Base-by-base conservation (phyloP, 2,888 invertebrate species). In the Xestia sexstrigata region DNA sequence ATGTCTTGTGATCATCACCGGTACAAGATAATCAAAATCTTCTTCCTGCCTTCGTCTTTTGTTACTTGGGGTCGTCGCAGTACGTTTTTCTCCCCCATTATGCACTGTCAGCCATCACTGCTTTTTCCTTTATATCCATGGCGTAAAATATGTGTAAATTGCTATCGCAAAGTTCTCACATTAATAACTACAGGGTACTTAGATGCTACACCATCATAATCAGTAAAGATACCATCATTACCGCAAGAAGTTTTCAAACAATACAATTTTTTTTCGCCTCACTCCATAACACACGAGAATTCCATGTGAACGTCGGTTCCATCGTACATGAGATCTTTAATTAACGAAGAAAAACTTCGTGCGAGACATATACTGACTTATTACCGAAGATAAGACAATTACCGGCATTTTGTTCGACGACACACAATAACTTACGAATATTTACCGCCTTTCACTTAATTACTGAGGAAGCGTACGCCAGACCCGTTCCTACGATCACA, bases 391-490 rank as follows among this genome's bases (percentile, higher is more conserved):
- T 83, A 83, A 83, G 74, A 58, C 67, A 72, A 79, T 86, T 83
- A 72, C 79, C 39, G 83, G 67, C 67, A 86, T 73, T 86, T 79
- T 79, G 86, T 84, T 68, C 79, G 79, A 67, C 63, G 74, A 86
- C 65, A 86, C 71, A 84, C 83, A 84, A 83, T 84, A 78, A 83
- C 55, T 78, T 65, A 74, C 45, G 58, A 69, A 65, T 71, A 49
- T 11, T 68, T 79, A 47, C 79, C 45, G 55, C 74, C 82, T 87
- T 87, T 87, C 88, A 88, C 88, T 88, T 88, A 87, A 88, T 86
- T 75, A 84, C 15, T 30, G 68, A 78, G 87, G 88, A 87, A 88
- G 76, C 39, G 52, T 42, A 58, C 52, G 23, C 39, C 58, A 73
- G 70, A 73, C 63, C 66, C 47, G 67, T 42, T 65, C 39, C 1